Evolutionary conservation across 1,140 invertebrate genomes (phyloP), one percentile per base, ranked within the genome.

Genomic region (Mya arenaria): DNA sequence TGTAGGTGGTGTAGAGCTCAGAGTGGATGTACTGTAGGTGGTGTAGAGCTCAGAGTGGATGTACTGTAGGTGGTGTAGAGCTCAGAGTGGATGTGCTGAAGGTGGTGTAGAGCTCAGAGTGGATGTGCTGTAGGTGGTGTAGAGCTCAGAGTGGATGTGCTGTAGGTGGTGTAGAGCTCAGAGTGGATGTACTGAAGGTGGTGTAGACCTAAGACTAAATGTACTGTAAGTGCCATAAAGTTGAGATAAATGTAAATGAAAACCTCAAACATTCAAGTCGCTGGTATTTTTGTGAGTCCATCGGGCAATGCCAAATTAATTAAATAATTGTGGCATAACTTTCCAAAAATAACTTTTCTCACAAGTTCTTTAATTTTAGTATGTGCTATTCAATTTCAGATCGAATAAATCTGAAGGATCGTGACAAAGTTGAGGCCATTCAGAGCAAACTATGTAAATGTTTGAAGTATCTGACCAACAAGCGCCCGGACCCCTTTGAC

Each of bases 361-460:
- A 25, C 4, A 32, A 23, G 13, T 48, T 15, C 17, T 25, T 25
- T 8, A 25, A 17, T n/a, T 15, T 36, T 37, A 17, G 25, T 41
- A 23, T 36, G 6, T 74, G 36, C 1, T 58, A 25, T 4, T 30
- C 28, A 44, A 48, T 74, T 75, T 30, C 19, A 75, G 73, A 75
- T 63, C 73, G 73, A 17, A 34, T 56, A 48, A 28, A 0, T 3
- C 30, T 75, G 15, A 75, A 63, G 28, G 58, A 75, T 8, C 58
- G 23, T n/a, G 1, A 63, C 23, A 75, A 65, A 17, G 73, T 75
- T 4, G 56, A 48, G 30, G 10, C 32, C 17, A 4, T 63, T 19
- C 56, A 75, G 25, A 32, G 30, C 28, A 28, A 30, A n/a, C 36
- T 75, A 37, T 63, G 62, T 8, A 28, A 56, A 4, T 75, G 73